Conservation (phyloP, 37 sponge, comb jelly and placozoan species). For the Diacarnus erythraeanus region DNA sequence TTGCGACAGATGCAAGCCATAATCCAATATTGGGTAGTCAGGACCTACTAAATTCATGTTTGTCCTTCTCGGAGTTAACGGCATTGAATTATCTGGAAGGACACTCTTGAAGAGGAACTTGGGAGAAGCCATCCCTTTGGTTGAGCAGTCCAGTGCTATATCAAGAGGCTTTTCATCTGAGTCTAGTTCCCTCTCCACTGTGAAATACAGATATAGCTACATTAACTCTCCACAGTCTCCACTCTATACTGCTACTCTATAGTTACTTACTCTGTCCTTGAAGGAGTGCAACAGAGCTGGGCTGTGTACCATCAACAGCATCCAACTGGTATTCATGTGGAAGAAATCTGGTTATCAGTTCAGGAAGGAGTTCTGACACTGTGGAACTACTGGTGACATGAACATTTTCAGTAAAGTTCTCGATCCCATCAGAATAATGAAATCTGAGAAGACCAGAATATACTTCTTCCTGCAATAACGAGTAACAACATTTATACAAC, state of each 20-base stretch:
- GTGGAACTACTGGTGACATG: conserved; percentile 18
- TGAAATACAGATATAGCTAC: background rate
- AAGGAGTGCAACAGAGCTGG: conserved; percentile 28
- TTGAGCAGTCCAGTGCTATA: conserved; percentile 57
- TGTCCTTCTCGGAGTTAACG: background rate
- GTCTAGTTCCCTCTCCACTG: conserved; percentile 61
- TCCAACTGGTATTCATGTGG: conserved; percentile 9
- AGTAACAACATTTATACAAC: too few relatives aligned
- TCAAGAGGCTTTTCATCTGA: conserved; percentile 58
- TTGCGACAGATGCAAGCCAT: background rate
- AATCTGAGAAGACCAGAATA: conserved; percentile 44
- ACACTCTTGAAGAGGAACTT: conserved; percentile 42
- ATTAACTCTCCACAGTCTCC: background rate
- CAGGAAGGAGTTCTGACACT: conserved; percentile 15
- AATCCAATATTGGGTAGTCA: too few relatives aligned
- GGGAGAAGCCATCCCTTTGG: conserved; percentile 36
- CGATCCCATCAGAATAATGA: conserved; percentile 23
- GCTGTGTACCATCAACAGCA: conserved; percentile 9
- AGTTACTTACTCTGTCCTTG: conserved; percentile 56
- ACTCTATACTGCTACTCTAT: too few relatives aligned
- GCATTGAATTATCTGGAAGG: background rate
- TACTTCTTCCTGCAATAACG: conserved; percentile 13
- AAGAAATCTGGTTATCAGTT: conserved; percentile 5
- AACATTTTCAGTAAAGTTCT: conserved; percentile 18
- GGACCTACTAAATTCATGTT: background rate